Evolutionary conservation across 2,113 vertebrate species (phyloP).

Genomic region (Eulemur rufifrons): DNA sequence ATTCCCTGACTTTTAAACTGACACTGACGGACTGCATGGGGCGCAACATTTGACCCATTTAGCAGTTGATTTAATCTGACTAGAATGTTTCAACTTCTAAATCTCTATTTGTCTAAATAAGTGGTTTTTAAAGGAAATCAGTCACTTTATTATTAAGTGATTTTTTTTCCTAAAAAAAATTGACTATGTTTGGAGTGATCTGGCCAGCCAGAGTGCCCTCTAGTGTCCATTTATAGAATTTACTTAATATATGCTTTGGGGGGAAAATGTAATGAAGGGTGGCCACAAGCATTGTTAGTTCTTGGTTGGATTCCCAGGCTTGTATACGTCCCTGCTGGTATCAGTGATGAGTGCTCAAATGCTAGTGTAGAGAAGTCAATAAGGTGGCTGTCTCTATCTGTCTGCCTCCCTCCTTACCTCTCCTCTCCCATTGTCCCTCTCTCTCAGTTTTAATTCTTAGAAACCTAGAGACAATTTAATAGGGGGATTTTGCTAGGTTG

Average conservation of each 20-base stretch:
- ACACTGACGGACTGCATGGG: constrained; percentile 64
- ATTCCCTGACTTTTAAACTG: constrained; percentile 72
- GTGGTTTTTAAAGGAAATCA: constrained; percentile 75
- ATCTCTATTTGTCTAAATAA: constrained; percentile 77
- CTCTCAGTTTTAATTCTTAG: neutral
- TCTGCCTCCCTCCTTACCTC: no score
- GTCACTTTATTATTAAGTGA: constrained; percentile 74
- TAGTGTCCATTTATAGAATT: constrained; percentile 70
- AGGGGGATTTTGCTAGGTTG: neutral
- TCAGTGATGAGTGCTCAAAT: constrained; percentile 4
- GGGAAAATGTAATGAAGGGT: neutral
- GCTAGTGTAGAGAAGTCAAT: neutral
- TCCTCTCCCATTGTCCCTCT: no score
- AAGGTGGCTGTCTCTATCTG: neutral
- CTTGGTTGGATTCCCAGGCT: constrained; percentile 52
- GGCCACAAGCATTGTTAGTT: constrained; percentile 54
- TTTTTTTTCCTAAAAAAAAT: constrained; percentile 54
- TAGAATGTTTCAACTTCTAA: constrained; percentile 70
- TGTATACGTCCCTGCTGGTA: constrained; percentile 35
- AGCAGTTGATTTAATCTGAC: constrained; percentile 67
- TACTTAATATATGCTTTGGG: neutral
- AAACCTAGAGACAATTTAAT: neutral
- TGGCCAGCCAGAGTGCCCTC: constrained; percentile 77
- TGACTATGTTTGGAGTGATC: constrained; percentile 51
- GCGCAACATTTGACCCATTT: constrained; percentile 74